phyloP scores from a whole-genome alignment of 2,888 invertebrate genomes.

The Epiblema foenella region DNA sequence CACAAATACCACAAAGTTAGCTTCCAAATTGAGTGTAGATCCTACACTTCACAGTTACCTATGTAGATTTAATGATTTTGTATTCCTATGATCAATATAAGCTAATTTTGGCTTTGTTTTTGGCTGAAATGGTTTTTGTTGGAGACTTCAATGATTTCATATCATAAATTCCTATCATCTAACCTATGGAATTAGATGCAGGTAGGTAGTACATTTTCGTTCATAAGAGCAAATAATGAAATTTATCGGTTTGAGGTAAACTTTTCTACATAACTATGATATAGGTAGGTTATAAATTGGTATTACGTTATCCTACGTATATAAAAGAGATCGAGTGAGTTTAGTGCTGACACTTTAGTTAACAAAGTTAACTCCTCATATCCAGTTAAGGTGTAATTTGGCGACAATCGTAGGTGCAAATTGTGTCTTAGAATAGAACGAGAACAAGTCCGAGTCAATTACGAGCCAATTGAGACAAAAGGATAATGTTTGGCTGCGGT shows the following conservation, averaged over 20 bases:
- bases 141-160: background rate
- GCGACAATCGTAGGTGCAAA: slow-evolving; percentile 74
- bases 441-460: slow-evolving; percentile 77
- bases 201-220: background rate
- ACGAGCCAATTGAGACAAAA: slow-evolving; percentile 82
- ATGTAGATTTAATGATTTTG: slow-evolving; percentile 51
- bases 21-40: slow-evolving; percentile 11
- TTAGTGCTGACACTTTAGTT: slow-evolving; percentile 40
- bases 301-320: slow-evolving; percentile 49
- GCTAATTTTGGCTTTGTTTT: slow-evolving; percentile 61
- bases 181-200: background rate
- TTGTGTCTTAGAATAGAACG: slow-evolving; percentile 81
- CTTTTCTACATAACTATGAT: background rate
- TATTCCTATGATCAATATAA: slow-evolving; percentile 53
- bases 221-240: too few species aligned
- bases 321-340: background rate
- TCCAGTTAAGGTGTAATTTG: slow-evolving; percentile 78
- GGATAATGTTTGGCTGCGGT: slow-evolving; percentile 82
- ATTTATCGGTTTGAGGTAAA: too few species aligned
- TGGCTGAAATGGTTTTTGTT: slow-evolving; percentile 58
- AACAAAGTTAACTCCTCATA: slow-evolving; percentile 54
- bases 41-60: slow-evolving; percentile 15
- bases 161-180: background rate
- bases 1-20: slow-evolving; percentile 53
- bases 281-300: slow-evolving; percentile 44